Base-by-base conservation (phyloP, 2,888 invertebrate species). In the Cheilosia vulpina region DNA sequence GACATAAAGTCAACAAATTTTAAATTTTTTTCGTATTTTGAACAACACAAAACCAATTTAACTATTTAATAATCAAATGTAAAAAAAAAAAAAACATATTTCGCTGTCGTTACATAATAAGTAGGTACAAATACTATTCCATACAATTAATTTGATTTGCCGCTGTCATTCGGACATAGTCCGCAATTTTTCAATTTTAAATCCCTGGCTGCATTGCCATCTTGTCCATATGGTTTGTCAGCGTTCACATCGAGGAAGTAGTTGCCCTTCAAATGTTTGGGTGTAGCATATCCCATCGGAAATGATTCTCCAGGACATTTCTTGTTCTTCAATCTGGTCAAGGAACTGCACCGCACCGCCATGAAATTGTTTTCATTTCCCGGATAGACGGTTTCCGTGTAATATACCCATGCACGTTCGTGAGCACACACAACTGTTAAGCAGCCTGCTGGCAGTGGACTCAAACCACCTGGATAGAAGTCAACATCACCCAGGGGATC, bases 401-500 rank as follows among this genome's bases (percentile, higher is more conserved):
- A 92, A 62, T 90, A 91, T 52, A 89, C 85, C 41, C 89, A 90
- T 0, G 92, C 88, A 0, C 91, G 89, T 2, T 87, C 88, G 62
- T 92, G 91, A 0, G 91, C 89, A 79, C 92, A 92, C 4, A 80
- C 57, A 4, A 90, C 88, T 2, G 89, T 88, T 4, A 89, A 57
- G 68, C 91, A 91, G 2, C 91, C 91, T 0, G 89, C 88, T 50
- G 89, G 90, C 17, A 91, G 87, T 5, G 91, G 88, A 75, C 88
- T 85, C 4, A 88, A 87, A 4, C 92, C 92, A 21, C 90, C 90
- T 0, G 91, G 90, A 88, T 91, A 92, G 63, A 91, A 92, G 78
- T 92, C 92, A 2, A 90, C 88, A 87, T 92, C 90, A 2, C 92
- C 92, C 17, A 90, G 60, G 0, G 91, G 90, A 15, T 89, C 88